phyloP scores from a whole-genome alignment of 2,797 vertebrate species.

The Aldrovandia affinis region DNA sequence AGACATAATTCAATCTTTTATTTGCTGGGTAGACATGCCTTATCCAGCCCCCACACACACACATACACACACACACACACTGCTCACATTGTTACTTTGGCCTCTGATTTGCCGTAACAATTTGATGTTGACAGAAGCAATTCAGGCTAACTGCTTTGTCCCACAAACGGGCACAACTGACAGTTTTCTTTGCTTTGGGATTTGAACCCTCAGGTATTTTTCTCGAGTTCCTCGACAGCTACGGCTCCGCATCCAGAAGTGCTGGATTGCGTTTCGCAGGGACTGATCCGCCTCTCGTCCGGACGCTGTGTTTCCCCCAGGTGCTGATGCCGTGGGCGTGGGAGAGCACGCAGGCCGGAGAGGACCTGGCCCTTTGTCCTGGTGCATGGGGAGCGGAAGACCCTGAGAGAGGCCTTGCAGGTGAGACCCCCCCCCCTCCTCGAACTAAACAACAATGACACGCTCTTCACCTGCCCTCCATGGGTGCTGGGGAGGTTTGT shows the following conservation, averaged over 20 bases:
- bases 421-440: background rate
- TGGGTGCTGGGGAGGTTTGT: background rate
- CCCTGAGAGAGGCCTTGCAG: background rate
- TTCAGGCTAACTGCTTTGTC: background rate
- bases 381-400: background rate
- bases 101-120: background rate
- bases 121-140: background rate
- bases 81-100: background rate
- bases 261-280: background rate
- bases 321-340: background rate
- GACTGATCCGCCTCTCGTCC: background rate
- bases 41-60: background rate
- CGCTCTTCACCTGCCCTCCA: background rate
- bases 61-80: no score
- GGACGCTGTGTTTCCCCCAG: background rate
- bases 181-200: background rate
- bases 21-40: background rate
- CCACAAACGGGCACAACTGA: background rate
- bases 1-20: background rate
- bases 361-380: conserved; percentile 2
- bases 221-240: background rate
- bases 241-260: background rate
- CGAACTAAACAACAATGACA: background rate
- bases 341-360: background rate
- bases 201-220: background rate